Conservation (phyloP, 1,140 invertebrate genomes). For the Lepidotrigona ventralis region DNA sequence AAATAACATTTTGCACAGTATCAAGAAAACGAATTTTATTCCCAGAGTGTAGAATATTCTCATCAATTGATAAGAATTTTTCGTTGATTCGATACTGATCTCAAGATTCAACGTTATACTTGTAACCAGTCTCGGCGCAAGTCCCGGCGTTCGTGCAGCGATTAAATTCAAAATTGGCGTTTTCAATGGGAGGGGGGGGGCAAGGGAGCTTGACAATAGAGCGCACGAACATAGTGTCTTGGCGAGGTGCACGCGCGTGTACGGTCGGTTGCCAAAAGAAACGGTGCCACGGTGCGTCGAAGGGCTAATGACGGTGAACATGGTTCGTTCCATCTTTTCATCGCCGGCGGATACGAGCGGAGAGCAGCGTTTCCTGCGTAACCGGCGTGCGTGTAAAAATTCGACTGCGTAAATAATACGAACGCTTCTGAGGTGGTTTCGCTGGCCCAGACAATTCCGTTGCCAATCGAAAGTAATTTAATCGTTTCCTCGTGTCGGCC, state of each 20-base stretch:
- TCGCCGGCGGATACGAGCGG: slow-evolving; percentile 42
- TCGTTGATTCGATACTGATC: too few species aligned
- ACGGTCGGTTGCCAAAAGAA: slow-evolving; percentile 8
- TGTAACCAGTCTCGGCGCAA: too few species aligned
- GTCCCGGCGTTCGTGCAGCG: neutral
- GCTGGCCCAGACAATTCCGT: slow-evolving; percentile 54
- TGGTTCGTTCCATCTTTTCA: slow-evolving; percentile 53
- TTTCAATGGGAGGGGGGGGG: neutral
- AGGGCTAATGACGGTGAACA: slow-evolving; percentile 53
- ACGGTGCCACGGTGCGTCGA: slow-evolving; percentile 26
- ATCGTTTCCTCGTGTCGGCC: slow-evolving; percentile 28
- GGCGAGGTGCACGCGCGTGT: neutral
- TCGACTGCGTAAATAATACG: slow-evolving; percentile 49
- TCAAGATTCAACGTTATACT: too few species aligned
- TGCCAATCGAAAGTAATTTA: slow-evolving; percentile 61
- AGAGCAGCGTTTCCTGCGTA: neutral
- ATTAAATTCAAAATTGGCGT: neutral
- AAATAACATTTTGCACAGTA: too few species aligned
- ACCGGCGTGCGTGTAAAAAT: slow-evolving; percentile 58
- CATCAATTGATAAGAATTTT: too few species aligned
- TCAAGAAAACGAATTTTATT: too few species aligned
- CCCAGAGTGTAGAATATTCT: too few species aligned
- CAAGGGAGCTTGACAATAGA: neutral
- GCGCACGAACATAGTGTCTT: neutral
- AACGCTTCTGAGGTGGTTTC: slow-evolving; percentile 45